Conservation (phyloP, 2,113 vertebrate species). For the Andinoacara biseriatus region DNA sequence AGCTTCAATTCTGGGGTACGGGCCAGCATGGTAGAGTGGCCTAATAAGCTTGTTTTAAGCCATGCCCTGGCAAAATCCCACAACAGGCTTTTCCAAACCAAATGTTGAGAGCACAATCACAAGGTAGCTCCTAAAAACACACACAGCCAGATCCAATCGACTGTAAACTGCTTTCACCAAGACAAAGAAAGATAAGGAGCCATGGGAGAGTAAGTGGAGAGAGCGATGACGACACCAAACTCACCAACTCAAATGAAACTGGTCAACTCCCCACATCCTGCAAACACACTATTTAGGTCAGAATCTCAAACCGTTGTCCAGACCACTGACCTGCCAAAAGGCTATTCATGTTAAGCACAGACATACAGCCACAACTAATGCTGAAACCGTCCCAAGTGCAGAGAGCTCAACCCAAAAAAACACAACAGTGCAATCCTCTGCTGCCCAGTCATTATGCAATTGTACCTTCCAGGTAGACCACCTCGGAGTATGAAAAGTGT, state of each 20-base stretch:
- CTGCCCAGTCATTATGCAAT: neutral
- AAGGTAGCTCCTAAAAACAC: neutral
- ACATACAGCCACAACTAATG: neutral
- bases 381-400: neutral
- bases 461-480: neutral
- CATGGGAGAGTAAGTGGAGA: neutral
- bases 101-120: slow-evolving; percentile 30
- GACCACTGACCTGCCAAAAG: neutral
- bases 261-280: neutral
- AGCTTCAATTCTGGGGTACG: slow-evolving; percentile 59
- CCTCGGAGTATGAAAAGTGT: neutral
- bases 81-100: slow-evolving; percentile 79
- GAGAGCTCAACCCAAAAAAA: neutral
- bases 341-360: neutral
- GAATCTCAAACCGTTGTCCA: neutral
- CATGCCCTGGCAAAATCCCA: slow-evolving; percentile 80
- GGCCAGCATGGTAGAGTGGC: slow-evolving; percentile 43
- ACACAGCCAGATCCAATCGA: slow-evolving; percentile 75
- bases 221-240: neutral
- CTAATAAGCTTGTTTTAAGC: slow-evolving; percentile 75
- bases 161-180: slow-evolving; percentile 81
- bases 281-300: neutral
- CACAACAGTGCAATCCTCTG: neutral
- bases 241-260: neutral
- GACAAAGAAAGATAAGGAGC: slow-evolving; percentile 59